phyloP scores from a whole-genome alignment of 2,797 vertebrate genomes.

The Labroides dimidiatus region DNA sequence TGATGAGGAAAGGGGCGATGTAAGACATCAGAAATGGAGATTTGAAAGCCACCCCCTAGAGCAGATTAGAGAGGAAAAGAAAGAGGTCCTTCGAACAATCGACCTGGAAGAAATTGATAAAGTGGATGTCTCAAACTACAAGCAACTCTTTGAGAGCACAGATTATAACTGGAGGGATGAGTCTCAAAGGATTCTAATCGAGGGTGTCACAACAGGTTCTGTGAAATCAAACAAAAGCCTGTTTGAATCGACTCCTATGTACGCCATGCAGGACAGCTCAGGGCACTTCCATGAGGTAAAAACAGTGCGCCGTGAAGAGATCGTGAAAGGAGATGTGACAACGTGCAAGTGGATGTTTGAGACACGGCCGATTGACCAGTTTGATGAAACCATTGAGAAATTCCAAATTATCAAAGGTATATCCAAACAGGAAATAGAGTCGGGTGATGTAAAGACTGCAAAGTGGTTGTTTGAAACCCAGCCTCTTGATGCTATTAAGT shows the following conservation, averaged over 20 bases:
- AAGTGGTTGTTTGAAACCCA: slow-evolving; percentile 98
- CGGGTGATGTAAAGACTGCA: slow-evolving; percentile 93
- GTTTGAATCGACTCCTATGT: slow-evolving; percentile 90
- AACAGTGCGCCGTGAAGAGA: slow-evolving; percentile 91
- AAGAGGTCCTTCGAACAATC: slow-evolving; percentile 86
- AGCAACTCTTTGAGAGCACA: slow-evolving; percentile 89
- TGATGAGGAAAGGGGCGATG: slow-evolving; percentile 91
- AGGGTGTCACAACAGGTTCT: slow-evolving; percentile 87
- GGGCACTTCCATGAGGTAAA: slow-evolving; percentile 93
- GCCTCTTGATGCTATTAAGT: slow-evolving; percentile 92
- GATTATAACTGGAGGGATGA: slow-evolving; percentile 83
- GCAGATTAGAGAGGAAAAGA: slow-evolving; percentile 90
- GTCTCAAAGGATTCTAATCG: slow-evolving; percentile 87
- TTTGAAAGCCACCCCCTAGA: slow-evolving; percentile 94
- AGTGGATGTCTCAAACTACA: slow-evolving; percentile 90
- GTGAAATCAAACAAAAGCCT: slow-evolving; percentile 90
- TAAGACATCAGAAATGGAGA: slow-evolving; percentile 91
- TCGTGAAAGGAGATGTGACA: slow-evolving; percentile 92
- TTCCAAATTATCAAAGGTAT: slow-evolving; percentile 94
- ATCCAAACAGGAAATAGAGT: slow-evolving; percentile 91
- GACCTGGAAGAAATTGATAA: slow-evolving; percentile 90
- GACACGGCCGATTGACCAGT: slow-evolving; percentile 92
- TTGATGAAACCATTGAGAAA: slow-evolving; percentile 89
- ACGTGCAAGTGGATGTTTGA: slow-evolving; percentile 96
- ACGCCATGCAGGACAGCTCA: slow-evolving; percentile 91